Base-by-base conservation (phyloP, 2,113 vertebrate species). In the Pithys albifrons region DNA sequence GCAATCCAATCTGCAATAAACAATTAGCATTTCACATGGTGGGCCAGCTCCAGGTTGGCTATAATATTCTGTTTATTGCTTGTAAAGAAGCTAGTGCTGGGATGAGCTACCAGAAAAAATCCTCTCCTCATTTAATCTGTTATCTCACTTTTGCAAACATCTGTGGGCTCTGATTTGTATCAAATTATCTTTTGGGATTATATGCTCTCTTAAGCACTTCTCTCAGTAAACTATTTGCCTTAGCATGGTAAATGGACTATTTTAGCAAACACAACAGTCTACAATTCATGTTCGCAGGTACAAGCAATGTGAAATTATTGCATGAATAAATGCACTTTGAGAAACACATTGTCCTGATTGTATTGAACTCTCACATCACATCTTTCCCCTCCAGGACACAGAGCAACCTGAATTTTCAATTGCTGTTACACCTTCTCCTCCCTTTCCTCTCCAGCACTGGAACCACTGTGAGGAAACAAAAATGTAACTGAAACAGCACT, bases 241-340 rank as follows among this genome's bases (percentile, higher is more conserved):
- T 69, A 73, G 61, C 20, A 31, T 5, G 33, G 65, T 66, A 85
- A 92, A 85, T 16, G 14, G 45, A 64, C 46, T 78, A 73, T 72
- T 92, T 87, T 76, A 89, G 51, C 58, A 71, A 74, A 58, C 14
- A 17, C 14, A 93, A 19, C 19, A 70, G 14, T 43, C 64, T 74
- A 71, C 27, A 59, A 14, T 39, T 84, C 39, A 48, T 12, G 7
- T 76, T 85, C 55, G 67, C 22, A 2, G 0, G 24, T 46, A 90
- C 45, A 80, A 90, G 59, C 46, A 64, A 55, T 55, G 39, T 45
- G 5, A 6, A 88, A 80, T 74, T 83, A 84, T 28, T 77, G 59
- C 59, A 84, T 64, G 35, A 97, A 96, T 96, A 96, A 96, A 95
- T 35, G 20, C 33, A 76, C 33, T 64, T 93, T 35, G 46, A 94